Evolutionary conservation across 2,113 vertebrate genomes (phyloP).

Genomic region (Campylomormyrus numenius): DNA sequence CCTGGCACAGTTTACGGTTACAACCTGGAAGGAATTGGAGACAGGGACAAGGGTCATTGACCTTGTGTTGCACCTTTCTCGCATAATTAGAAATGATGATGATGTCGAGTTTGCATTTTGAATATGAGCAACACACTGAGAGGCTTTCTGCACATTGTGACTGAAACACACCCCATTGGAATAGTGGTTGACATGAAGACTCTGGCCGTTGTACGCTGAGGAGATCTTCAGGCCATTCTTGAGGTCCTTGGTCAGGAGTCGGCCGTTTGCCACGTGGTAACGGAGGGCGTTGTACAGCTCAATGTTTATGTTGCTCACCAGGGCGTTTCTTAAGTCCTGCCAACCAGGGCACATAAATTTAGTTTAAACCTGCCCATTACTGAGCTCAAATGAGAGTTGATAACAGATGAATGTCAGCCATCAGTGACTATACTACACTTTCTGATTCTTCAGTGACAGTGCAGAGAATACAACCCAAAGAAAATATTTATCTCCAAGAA

Average conservation of each 20-base stretch:
- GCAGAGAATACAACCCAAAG: background rate
- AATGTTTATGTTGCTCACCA: slow-evolving; percentile 79
- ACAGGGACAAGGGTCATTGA: background rate
- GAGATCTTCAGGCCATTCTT: slow-evolving; percentile 73
- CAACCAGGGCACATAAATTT: slow-evolving; percentile 10
- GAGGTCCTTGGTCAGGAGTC: slow-evolving; percentile 87
- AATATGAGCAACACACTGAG: background rate
- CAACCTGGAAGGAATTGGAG: slow-evolving; percentile 63
- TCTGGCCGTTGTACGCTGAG: slow-evolving; percentile 77
- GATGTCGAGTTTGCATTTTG: background rate
- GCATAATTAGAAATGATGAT: background rate
- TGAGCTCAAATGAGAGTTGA: background rate
- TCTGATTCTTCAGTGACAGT: background rate
- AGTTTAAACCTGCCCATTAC: background rate
- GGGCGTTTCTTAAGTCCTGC: slow-evolving; percentile 63
- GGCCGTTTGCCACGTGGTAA: slow-evolving; percentile 81
- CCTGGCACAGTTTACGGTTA: slow-evolving; percentile 94
- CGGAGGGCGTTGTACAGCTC: slow-evolving; percentile 80
- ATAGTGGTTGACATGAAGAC: slow-evolving; percentile 86
- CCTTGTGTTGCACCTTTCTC: background rate
- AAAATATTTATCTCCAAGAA: background rate
- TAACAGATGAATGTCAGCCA: background rate
- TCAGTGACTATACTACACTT: background rate
- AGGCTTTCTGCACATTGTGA: background rate
- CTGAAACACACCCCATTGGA: slow-evolving; percentile 78